Percentiles rank a stretch among this genome's conserved stretches.
Evolutionary conservation across 92 coral and sea anemone species (phyloP).

Genomic region (Epizoanthus rinbou): DNA sequence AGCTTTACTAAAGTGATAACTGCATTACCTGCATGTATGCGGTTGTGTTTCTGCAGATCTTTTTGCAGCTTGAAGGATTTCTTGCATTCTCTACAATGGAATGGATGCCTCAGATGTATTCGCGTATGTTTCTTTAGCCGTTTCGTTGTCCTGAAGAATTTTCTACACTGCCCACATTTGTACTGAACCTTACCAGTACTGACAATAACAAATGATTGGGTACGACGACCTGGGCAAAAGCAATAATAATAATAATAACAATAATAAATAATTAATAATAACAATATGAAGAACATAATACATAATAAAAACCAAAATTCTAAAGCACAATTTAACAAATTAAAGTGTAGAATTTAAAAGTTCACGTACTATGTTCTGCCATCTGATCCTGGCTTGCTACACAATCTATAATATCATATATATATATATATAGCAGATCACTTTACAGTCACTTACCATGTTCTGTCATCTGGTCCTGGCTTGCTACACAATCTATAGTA

Average conservation of each 20-base stretch:
- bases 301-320: no score
- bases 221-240: not conserved
- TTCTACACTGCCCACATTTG: not conserved
- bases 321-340: no score
- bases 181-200: not conserved
- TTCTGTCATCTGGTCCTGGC: not conserved
- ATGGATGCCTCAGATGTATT: not conserved
- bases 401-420: not conserved
- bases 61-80: not conserved
- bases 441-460: not conserved
- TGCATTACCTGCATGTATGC: not conserved
- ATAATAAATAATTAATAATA: not conserved
- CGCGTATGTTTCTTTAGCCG: slow-evolving; percentile 30
- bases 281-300: no score
- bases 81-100: slow-evolving; percentile 21
- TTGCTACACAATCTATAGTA: slow-evolving; percentile 9
- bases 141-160: not conserved
- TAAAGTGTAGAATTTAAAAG: no score
- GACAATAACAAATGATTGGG: slow-evolving; percentile 4
- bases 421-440: not conserved
- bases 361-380: not conserved
- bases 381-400: not conserved
- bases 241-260: not conserved
- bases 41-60: slow-evolving; percentile 12
- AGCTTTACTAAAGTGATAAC: no score